Conservation (phyloP, 2,113 vertebrate genomes). For the Oophaga pumilio region DNA sequence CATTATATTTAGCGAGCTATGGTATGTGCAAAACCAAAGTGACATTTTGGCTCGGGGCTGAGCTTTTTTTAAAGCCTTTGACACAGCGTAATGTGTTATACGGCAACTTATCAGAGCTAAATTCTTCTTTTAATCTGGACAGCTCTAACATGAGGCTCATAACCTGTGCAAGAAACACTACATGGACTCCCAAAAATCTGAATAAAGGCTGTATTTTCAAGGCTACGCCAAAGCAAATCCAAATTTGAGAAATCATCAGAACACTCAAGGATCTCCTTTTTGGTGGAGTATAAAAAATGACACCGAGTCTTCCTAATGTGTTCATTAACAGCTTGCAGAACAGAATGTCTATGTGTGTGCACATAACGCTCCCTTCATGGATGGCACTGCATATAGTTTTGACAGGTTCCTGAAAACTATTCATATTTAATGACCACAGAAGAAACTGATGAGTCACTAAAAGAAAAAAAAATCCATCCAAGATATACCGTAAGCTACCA, state of each 20-base stretch:
- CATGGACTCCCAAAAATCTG: too few species aligned
- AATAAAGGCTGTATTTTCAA: too few species aligned
- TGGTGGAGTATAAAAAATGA: background rate
- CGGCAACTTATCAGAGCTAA: too few species aligned
- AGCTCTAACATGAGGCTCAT: too few species aligned
- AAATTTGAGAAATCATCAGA: background rate
- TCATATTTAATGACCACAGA: background rate
- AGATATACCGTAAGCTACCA: background rate
- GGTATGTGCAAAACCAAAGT: too few species aligned
- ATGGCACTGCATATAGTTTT: background rate
- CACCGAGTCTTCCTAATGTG: background rate
- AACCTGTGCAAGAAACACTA: too few species aligned
- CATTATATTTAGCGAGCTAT: too few species aligned
- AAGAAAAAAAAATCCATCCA: background rate
- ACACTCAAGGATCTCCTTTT: background rate
- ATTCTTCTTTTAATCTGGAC: too few species aligned
- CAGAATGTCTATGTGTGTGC: background rate
- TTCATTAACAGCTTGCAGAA: background rate
- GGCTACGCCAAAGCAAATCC: background rate
- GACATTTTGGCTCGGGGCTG: too few species aligned
- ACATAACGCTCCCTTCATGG: background rate
- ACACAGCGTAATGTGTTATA: too few species aligned
- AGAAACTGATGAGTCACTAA: background rate
- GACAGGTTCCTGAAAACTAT: background rate
- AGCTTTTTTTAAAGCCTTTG: too few species aligned